A percentile compares a stretch with the other conserved stretches of the same genome.
These are phyloP conservation scores for Trachymyrmex cornetzi DNA, from an alignment of 1,140 invertebrate species.

Conservation along the genomic window DNA sequence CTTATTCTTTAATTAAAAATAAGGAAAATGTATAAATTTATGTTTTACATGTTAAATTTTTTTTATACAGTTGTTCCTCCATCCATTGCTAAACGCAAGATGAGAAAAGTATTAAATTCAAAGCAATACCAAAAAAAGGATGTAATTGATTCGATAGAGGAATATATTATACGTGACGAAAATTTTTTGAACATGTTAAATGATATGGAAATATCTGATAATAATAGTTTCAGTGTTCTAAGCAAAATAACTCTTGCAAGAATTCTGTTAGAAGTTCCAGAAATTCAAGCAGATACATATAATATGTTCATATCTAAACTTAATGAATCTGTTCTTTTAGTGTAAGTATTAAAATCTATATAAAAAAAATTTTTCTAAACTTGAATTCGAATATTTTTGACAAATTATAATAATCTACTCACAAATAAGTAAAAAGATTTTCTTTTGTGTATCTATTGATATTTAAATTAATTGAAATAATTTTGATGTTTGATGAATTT, in stretches of 20 bases:
- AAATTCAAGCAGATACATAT: conserved; percentile 80
- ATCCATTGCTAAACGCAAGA: conserved; percentile 73
- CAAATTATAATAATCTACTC: too few species aligned
- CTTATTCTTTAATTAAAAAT: conserved; percentile 3
- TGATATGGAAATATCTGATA: conserved; percentile 74
- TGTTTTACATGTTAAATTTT: conserved; percentile 24
- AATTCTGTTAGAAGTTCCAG: conserved; percentile 81
- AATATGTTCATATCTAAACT: conserved; percentile 79
- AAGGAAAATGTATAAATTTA: conserved; percentile 4
- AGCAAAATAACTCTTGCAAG: conserved; percentile 78
- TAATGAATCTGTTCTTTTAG: conserved; percentile 80
- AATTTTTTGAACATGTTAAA: conserved; percentile 80
- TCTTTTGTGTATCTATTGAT: not conserved
- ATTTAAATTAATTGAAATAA: not conserved
- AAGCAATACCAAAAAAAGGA: conserved; percentile 69
- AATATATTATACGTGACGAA: conserved; percentile 76
- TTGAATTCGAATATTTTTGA: not conserved
- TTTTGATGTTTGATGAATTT: not conserved
- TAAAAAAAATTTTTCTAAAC: not conserved
- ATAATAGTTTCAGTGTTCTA: conserved; percentile 62
- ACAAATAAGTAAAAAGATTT: too few species aligned
- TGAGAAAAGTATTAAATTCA: conserved; percentile 75
- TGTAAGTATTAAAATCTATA: conserved; percentile 71
- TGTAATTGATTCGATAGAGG: conserved; percentile 78
- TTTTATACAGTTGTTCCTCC: conserved; percentile 74